Conservation (phyloP, 2,113 vertebrate species). For the Pygoscelis antarcticus region DNA sequence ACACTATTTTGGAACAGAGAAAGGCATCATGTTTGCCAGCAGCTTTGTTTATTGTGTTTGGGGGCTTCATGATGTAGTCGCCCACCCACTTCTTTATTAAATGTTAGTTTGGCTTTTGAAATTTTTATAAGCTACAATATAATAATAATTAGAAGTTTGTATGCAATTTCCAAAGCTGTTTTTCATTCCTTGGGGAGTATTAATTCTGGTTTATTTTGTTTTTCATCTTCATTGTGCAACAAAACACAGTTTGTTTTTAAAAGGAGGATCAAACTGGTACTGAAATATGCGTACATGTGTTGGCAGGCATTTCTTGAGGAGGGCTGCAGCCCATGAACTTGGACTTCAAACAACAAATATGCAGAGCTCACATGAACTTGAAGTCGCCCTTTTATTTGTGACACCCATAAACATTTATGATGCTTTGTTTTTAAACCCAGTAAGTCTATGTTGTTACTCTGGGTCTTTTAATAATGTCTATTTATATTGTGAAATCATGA, state of each 20-base stretch:
- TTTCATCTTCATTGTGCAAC: conserved; percentile 40
- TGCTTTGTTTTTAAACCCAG: conserved; percentile 37
- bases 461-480: conserved; percentile 1
- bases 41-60: conserved; percentile 35
- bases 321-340: background rate
- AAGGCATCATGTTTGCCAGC: background rate
- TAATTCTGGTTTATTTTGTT: conserved; percentile 30
- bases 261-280: conserved; percentile 22
- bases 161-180: background rate
- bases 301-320: conserved; percentile 10
- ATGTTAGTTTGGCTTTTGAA: conserved; percentile 4
- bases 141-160: conserved; percentile 2
- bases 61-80: background rate
- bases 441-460: conserved; percentile 1
- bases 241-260: conserved; percentile 11
- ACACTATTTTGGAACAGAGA: background rate
- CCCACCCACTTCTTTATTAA: background rate
- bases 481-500: conserved; percentile 56
- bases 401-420: conserved; percentile 38
- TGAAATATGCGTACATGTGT: background rate
- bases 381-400: conserved; percentile 23
- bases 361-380: conserved; percentile 21
- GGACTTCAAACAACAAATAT: conserved; percentile 24
- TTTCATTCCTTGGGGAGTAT: conserved; percentile 13
- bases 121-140: background rate